Conservation (phyloP, 2,113 vertebrate species). For the Thamnophis sirtalis region DNA sequence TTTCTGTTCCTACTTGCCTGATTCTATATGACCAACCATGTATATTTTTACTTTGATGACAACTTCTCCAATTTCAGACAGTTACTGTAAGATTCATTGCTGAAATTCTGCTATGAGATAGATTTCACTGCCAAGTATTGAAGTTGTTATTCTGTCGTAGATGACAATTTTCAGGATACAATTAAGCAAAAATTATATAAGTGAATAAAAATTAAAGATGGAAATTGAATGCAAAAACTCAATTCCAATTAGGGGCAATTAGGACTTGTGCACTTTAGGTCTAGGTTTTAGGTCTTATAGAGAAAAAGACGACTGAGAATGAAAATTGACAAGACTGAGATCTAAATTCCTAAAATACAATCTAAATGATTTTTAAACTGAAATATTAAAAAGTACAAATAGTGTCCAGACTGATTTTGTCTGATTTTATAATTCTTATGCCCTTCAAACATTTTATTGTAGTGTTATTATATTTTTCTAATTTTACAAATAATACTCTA, state of each 20-base stretch:
- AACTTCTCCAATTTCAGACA: neutral
- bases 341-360: slow-evolving; percentile 28
- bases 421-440: neutral
- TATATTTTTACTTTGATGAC: neutral
- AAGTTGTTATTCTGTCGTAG: neutral
- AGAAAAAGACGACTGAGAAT: neutral
- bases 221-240: neutral
- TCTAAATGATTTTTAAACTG: neutral
- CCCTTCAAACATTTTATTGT: neutral
- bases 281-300: neutral
- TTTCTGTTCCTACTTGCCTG: neutral
- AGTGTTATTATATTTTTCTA: neutral
- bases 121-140: neutral
- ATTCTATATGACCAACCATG: neutral
- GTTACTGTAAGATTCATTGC: neutral
- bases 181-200: neutral
- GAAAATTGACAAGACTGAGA: neutral
- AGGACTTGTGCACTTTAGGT: neutral
- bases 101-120: neutral
- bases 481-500: neutral
- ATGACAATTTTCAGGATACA: neutral
- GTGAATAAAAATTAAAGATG: neutral
- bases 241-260: neutral
- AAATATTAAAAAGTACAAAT: neutral
- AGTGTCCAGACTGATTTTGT: neutral